Evolutionary conservation across 2,797 vertebrate species (phyloP).

Genomic region (Tapera naevia): DNA sequence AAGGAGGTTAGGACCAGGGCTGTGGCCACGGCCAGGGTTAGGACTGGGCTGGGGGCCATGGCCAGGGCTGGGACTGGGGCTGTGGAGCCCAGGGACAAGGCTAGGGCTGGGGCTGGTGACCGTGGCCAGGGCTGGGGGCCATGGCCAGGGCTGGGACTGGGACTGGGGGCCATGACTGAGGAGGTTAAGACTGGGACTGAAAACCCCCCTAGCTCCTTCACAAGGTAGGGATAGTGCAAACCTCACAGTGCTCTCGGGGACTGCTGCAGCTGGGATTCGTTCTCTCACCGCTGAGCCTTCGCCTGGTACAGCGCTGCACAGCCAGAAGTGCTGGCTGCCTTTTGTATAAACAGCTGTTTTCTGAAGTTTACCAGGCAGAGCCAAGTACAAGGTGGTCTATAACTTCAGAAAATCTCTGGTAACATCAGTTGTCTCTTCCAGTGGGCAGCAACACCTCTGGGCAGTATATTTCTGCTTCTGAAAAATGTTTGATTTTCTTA

Average conservation of each 20-base stretch:
- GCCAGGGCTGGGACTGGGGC: not conserved
- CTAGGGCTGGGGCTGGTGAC: not conserved
- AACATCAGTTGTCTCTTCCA: not conserved
- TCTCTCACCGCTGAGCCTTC: not conserved
- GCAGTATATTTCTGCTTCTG: not conserved
- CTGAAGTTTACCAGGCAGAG: not conserved
- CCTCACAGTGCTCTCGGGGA: rapidly evolving
- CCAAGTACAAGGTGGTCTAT: not conserved
- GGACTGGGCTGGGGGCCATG: too few relatives aligned
- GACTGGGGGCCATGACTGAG: not conserved
- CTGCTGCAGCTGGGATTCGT: rapidly evolving
- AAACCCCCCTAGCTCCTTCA: rapidly evolving
- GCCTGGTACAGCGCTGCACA: not conserved
- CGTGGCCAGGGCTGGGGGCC: not conserved
- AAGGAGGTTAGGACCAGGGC: too few relatives aligned
- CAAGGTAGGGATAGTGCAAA: not conserved
- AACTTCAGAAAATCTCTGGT: not conserved
- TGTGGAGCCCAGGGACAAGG: too few relatives aligned
- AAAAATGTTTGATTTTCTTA: not conserved
- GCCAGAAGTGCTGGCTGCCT: not conserved
- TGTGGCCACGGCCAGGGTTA: not conserved
- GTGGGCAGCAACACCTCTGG: not conserved
- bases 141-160: too few relatives aligned
- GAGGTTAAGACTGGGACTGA: not conserved
- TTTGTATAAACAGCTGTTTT: not conserved